Conservation (phyloP, 2,797 vertebrate genomes). For the Phoxinus dragarum region DNA sequence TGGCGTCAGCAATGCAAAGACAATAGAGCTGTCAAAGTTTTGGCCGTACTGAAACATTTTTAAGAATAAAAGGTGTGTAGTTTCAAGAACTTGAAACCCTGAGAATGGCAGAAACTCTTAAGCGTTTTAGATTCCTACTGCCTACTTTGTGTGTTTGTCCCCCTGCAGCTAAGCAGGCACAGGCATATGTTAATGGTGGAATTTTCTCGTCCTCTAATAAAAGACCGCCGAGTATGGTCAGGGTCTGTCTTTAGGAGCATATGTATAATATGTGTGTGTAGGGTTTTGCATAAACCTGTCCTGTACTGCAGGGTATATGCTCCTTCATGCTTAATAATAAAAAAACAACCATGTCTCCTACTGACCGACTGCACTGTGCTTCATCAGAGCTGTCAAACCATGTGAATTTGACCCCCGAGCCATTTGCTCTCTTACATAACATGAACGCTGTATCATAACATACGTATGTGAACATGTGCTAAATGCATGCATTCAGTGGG, state of each 20-base stretch:
- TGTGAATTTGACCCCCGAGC: background rate
- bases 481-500: background rate
- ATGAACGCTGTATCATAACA: background rate
- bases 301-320: background rate
- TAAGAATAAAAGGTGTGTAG: background rate
- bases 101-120: background rate
- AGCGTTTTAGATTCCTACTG: background rate
- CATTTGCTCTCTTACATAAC: conserved; percentile 13
- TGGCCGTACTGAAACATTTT: background rate
- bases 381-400: background rate
- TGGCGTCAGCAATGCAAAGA: background rate
- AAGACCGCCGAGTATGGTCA: background rate
- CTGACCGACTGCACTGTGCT: background rate
- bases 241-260: background rate
- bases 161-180: conserved; percentile 21
- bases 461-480: background rate
- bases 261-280: background rate
- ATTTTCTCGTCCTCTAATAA: background rate
- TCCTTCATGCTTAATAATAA: background rate
- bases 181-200: background rate
- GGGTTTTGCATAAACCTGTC: conserved; percentile 20
- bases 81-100: background rate
- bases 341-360: background rate
- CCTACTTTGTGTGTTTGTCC: background rate
- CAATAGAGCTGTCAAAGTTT: background rate